A percentile compares a stretch with the other conserved stretches of the same genome.
phyloP scores from a whole-genome alignment of 1,140 invertebrate genomes.

The Theocolax elegans region DNA sequence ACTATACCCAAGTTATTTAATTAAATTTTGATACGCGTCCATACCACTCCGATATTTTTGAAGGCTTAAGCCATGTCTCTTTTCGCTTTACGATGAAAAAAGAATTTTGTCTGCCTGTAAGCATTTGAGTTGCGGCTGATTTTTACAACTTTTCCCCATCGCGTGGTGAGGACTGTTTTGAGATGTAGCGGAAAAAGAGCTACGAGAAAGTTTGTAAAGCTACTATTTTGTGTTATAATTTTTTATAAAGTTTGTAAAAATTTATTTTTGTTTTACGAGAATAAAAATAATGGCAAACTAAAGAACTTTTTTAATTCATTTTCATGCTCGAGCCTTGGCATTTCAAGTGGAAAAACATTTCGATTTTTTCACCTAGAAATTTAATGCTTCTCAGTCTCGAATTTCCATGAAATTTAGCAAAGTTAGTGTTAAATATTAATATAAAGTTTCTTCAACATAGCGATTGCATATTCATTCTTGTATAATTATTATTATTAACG shows the following conservation, averaged over 20 bases:
- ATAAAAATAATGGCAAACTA: not conserved
- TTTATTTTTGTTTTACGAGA: constrained; percentile 1
- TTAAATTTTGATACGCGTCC: too few species aligned
- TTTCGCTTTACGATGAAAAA: not conserved
- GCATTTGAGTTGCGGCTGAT: not conserved
- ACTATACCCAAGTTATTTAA: too few species aligned
- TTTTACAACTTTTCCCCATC: not conserved
- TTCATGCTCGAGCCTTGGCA: not conserved
- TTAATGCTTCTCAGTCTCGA: too few species aligned
- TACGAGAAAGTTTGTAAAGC: not conserved
- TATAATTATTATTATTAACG: too few species aligned
- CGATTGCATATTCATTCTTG: too few species aligned
- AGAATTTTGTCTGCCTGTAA: not conserved
- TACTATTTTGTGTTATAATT: constrained; percentile 13
- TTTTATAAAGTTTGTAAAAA: not conserved
- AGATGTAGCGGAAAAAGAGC: constrained; percentile 1
- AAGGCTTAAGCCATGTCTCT: not conserved
- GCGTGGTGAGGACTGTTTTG: not conserved
- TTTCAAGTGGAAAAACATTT: not conserved
- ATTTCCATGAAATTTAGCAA: too few species aligned
- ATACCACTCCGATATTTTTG: too few species aligned
- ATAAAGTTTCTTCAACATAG: too few species aligned
- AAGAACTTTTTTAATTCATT: constrained; percentile 14
- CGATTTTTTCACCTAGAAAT: too few species aligned
- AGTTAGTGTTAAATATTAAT: too few species aligned